Percentiles rank a stretch among this genome's conserved stretches.
These are phyloP conservation scores for Falco naumanni DNA, from an alignment of 2,797 vertebrate species.

Conservation along the genomic window DNA sequence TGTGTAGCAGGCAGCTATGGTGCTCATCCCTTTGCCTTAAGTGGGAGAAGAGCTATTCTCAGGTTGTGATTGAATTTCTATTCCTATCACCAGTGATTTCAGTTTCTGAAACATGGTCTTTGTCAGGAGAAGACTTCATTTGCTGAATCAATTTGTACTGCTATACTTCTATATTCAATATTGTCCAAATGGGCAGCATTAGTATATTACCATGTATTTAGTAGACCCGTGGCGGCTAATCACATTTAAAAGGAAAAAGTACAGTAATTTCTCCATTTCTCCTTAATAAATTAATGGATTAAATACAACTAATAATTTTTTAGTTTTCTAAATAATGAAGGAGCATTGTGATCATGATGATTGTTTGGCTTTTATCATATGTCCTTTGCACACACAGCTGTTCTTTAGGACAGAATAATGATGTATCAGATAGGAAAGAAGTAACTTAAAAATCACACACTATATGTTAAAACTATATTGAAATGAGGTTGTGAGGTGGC, in stretches of 20 bases:
- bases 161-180: background rate
- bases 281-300: background rate
- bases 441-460: background rate
- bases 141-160: background rate
- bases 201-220: background rate
- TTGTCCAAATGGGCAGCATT: background rate
- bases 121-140: background rate
- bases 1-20: background rate
- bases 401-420: background rate
- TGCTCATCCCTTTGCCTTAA: background rate
- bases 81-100: background rate
- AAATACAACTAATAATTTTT: background rate
- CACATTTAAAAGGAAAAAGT: background rate
- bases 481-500: background rate
- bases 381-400: fast-evolving
- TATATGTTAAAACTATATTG: background rate
- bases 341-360: background rate
- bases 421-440: background rate
- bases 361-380: background rate
- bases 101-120: background rate
- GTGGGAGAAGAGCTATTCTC: background rate
- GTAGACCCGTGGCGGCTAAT: background rate
- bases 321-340: background rate
- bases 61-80: background rate
- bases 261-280: background rate